Conservation (phyloP, 2,797 vertebrate species). For the Neosilurus hyrtlii region DNA sequence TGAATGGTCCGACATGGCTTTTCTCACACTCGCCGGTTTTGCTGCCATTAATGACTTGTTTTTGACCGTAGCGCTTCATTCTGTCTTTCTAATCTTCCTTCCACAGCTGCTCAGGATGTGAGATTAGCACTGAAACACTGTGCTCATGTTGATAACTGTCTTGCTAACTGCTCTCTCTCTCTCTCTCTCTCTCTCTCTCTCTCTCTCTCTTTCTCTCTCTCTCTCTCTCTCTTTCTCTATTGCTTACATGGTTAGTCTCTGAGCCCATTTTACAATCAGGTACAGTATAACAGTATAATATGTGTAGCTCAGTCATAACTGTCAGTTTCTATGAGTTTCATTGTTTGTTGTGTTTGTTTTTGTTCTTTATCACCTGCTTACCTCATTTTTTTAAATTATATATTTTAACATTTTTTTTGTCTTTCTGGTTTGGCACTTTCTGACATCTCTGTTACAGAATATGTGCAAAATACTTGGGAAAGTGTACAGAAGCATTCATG, state of each 20-base stretch:
- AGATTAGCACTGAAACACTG: slow-evolving; percentile 60
- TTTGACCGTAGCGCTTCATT: slow-evolving; percentile 12
- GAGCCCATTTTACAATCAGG: slow-evolving; percentile 99
- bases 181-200: slow-evolving; percentile 33
- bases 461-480: slow-evolving; percentile 10
- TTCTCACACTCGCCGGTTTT: not conserved
- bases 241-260: slow-evolving; percentile 88
- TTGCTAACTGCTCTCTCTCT: slow-evolving; percentile 64
- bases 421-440: not conserved
- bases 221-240: slow-evolving; percentile 59
- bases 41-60: not conserved
- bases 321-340: slow-evolving; percentile 27
- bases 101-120: slow-evolving; percentile 27
- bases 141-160: slow-evolving; percentile 63
- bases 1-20: too few relatives aligned
- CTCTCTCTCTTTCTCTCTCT: slow-evolving; percentile 20
- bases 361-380: not conserved
- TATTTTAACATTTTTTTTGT: not conserved
- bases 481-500: too few relatives aligned
- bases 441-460: not conserved
- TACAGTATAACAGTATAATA: slow-evolving; percentile 95
- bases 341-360: slow-evolving; percentile 33
- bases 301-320: slow-evolving; percentile 52
- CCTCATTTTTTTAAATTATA: not conserved
- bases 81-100: slow-evolving; percentile 38